phyloP scores from a whole-genome alignment of 2,888 invertebrate genomes.

The Protonemura montana region DNA sequence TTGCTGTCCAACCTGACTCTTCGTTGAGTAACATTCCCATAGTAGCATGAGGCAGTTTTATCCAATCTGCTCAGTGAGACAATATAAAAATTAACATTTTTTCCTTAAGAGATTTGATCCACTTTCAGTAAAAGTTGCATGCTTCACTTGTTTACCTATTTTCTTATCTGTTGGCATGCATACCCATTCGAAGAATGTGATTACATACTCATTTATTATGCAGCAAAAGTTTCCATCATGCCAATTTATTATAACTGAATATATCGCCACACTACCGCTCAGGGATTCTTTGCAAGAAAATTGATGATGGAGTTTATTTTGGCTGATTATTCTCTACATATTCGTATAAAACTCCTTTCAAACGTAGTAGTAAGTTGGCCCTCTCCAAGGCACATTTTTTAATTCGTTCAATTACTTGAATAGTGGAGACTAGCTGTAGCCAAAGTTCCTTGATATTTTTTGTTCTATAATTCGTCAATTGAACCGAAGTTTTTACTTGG shows the following conservation, averaged over 20 bases:
- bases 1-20: no score
- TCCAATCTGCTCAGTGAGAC: no score
- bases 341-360: background rate
- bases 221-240: background rate
- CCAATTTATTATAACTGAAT: background rate
- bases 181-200: no score
- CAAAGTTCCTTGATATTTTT: constrained; percentile 1
- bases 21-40: no score
- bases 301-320: background rate
- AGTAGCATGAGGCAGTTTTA: no score
- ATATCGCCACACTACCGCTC: background rate
- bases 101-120: no score
- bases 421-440: background rate
- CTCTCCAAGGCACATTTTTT: background rate
- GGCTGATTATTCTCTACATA: background rate
- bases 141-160: no score
- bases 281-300: background rate
- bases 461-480: background rate
- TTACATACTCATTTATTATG: no score
- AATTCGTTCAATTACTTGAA: background rate
- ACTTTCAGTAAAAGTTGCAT: no score
- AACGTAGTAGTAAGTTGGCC: background rate
- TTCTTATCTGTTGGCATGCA: no score
- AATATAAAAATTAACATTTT: no score
- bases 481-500: background rate